Evolutionary conservation across 2,888 invertebrate genomes (phyloP).

Genomic region (Lasioglossum zephyrum): DNA sequence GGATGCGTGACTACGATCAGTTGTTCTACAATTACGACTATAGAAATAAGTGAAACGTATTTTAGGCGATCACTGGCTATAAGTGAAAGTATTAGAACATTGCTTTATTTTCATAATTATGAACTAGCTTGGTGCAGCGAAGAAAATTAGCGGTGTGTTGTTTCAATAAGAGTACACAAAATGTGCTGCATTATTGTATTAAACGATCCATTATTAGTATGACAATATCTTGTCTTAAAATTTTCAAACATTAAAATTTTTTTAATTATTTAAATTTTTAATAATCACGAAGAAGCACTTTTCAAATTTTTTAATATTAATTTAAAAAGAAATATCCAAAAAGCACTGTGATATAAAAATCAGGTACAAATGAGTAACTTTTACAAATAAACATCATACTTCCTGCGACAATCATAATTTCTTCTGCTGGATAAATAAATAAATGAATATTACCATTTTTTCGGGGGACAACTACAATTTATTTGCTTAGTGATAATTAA

Average conservation of each 20-base stretch:
- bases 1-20: constrained; percentile 5
- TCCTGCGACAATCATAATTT: neutral
- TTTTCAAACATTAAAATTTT: neutral
- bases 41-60: constrained; percentile 2
- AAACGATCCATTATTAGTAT: no score
- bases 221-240: no score
- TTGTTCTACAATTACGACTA: neutral
- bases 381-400: no score
- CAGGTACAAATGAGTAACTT: neutral
- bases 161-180: neutral
- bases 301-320: neutral
- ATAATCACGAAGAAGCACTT: neutral
- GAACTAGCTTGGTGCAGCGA: neutral
- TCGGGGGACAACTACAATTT: no score
- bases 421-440: neutral
- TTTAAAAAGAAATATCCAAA: neutral
- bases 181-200: no score
- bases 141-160: neutral
- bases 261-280: neutral
- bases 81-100: neutral
- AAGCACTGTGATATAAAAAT: neutral
- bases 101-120: neutral
- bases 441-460: no score
- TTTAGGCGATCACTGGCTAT: neutral
- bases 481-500: no score